Base-by-base conservation (phyloP, 1,140 invertebrate species). In the Drosophila triauraria region DNA sequence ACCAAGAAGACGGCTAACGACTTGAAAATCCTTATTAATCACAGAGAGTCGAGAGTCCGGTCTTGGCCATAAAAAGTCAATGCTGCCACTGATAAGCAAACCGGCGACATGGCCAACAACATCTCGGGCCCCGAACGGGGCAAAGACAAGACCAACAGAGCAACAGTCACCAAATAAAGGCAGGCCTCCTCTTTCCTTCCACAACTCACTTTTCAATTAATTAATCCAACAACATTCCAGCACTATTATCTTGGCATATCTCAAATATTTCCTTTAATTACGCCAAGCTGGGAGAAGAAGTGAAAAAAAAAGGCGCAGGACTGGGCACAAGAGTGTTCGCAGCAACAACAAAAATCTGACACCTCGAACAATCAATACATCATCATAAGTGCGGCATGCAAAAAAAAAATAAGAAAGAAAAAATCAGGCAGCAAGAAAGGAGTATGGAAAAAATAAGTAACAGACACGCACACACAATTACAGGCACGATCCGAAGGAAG, bases 21-120 rank as follows among this genome's bases (percentile, higher is more conserved):
- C 85, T 90, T 85, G 86, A 90, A 90, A 90, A 90, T 91, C 85
- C 85, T 90, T 90, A 90, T 91, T 90, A 90, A 90, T 90, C 85
- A 90, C 85, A 85, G 68, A 68, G 43, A 79, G 57, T 59, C 38
- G 62, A 47, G n/a, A 35, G 53, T 60, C 76, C 38, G 67, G 63
- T 69, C 74, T 78, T 88, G 84, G 80, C 83, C 83, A 87, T 87
- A 87, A 87, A 87, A 87, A 87, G 84, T 76, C 85, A 88, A 84
- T 76, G 80, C 81, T 88, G 74, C 77, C 51, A 76, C 84, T 88
- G 84, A 88, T 88, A 88, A 88, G 84, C 84, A 90, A 88, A 90
- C 84, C 69, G 77, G 74, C 84, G 78, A 88, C 84, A 88, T 84
- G 85, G 75, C 59, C 80, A 86, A 87, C 69, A 69, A 61, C 60